These are phyloP conservation scores for Clarias laeviceps DNA, from an alignment of 2,797 vertebrate species.

Conservation along the genomic window DNA sequence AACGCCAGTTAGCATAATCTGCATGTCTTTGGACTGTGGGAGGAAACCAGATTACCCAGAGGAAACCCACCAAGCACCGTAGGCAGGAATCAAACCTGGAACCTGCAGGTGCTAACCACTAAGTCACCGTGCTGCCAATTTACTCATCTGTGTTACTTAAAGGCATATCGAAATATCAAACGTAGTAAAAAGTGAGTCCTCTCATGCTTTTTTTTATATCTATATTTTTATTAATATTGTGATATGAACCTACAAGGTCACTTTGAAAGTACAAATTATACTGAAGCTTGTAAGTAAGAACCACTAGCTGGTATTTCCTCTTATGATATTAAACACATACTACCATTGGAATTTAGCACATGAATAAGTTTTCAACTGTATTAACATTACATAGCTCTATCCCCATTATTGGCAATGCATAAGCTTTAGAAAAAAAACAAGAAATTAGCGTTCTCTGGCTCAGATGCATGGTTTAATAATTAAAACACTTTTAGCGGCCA, in stretches of 20 bases:
- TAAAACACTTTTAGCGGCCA: conserved; percentile 47
- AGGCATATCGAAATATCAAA: background rate
- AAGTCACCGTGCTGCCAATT: background rate
- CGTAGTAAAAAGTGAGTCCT: background rate
- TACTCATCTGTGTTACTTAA: background rate
- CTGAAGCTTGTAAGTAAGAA: background rate
- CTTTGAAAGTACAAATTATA: background rate
- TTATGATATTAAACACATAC: background rate
- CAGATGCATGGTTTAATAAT: conserved; percentile 53
- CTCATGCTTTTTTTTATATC: too few species aligned
- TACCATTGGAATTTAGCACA: conserved; percentile 8
- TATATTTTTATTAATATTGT: background rate
- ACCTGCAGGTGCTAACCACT: too few species aligned
- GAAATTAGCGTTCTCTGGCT: background rate
- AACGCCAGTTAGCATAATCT: too few species aligned
- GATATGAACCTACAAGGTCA: background rate
- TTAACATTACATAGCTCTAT: conserved; percentile 7
- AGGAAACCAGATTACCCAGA: too few species aligned
- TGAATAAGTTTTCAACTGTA: background rate
- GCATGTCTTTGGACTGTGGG: too few species aligned
- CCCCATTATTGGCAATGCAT: background rate
- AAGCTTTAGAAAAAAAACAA: background rate
- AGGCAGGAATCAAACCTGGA: too few species aligned
- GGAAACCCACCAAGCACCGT: too few species aligned
- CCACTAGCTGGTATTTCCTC: background rate